Conservation (phyloP, 2,797 vertebrate genomes). For the Hapalemur alaotrensis region DNA sequence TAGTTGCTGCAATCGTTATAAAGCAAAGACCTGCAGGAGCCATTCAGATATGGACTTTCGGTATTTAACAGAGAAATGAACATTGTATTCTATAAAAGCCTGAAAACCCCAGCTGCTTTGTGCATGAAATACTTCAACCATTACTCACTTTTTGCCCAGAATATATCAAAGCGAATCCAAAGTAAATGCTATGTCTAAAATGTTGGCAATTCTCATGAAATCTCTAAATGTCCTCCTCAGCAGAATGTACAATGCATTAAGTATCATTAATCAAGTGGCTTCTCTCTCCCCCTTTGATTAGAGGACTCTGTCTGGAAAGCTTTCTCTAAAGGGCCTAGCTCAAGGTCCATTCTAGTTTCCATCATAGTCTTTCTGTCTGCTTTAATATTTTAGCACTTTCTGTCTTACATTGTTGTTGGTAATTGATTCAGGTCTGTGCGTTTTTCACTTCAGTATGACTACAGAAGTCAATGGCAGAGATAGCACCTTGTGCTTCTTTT, state of each 20-base stretch:
- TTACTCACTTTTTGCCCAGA: conserved; percentile 67
- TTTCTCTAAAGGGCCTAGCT: not conserved
- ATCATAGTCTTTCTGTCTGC: not conserved
- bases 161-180: conserved; percentile 53
- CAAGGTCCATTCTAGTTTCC: not conserved
- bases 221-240: conserved; percentile 30
- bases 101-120: conserved; percentile 10
- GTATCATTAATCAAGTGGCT: conserved; percentile 7
- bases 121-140: conserved; percentile 52
- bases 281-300: not conserved
- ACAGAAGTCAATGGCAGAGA: not conserved
- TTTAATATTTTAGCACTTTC: not conserved
- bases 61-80: conserved; percentile 14
- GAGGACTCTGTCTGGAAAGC: not conserved
- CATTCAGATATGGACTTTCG: not conserved
- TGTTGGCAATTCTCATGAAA: conserved; percentile 5
- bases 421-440: not conserved
- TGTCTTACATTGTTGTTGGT: not conserved
- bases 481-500: not conserved
- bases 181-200: conserved; percentile 59
- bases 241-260: not conserved
- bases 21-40: not conserved
- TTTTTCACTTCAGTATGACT: not conserved
- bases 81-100: conserved; percentile 5
- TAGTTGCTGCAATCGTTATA: not conserved